Evolutionary conservation across 2,888 invertebrate species (phyloP), one percentile per base, ranked within the genome.

Genomic region (Hemistola chrysoprasaria): DNA sequence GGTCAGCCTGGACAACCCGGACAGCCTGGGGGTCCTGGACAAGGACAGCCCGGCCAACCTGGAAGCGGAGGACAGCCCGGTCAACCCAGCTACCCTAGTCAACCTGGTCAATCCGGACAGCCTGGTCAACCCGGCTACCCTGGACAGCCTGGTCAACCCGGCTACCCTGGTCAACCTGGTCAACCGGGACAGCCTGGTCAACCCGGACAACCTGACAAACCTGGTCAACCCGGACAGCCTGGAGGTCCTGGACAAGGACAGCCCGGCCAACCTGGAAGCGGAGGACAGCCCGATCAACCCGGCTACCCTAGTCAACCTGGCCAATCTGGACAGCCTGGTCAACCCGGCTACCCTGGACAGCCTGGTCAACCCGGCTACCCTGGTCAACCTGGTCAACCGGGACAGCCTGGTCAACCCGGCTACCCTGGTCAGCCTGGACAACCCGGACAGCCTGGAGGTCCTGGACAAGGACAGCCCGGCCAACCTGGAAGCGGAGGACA

Each of bases 231-330:
- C 1, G 45, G 49, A 10, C 36, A 45, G 20, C 51, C 49, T 5
- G 50, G 53, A 1, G 7, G 32, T 0, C 47, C 52, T 11, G 51
- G 51, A n/a, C 7, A 47, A 3, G n/a, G n/a, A n/a, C n/a, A n/a
- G n/a, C 48, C 50, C 10, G 53, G 53, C 52, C 39, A 42, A 33
- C 53, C 61, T 3, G 67, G 62, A 5, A 36, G 51, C 0, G 57
- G 59, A 6, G 62, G 59, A 6, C 31, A 51, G 2, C 66, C 69
- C 0, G 64, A 65, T 3, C 46, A 66, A 78, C 39, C 55, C 48
- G 34, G 53, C 56, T 69, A 80, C 6, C n/a, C n/a, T n/a, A 78
- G 61, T 78, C n/a, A 44, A 0, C 58, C 57, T 1, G 62, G 62
- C 0, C 9, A n/a, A n/a, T n/a, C n/a, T n/a, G n/a, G n/a, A n/a